Percentiles rank a stretch among this genome's conserved stretches.
phyloP scores from a whole-genome alignment of 2,797 vertebrate species.

The Sardinella longiceps region DNA sequence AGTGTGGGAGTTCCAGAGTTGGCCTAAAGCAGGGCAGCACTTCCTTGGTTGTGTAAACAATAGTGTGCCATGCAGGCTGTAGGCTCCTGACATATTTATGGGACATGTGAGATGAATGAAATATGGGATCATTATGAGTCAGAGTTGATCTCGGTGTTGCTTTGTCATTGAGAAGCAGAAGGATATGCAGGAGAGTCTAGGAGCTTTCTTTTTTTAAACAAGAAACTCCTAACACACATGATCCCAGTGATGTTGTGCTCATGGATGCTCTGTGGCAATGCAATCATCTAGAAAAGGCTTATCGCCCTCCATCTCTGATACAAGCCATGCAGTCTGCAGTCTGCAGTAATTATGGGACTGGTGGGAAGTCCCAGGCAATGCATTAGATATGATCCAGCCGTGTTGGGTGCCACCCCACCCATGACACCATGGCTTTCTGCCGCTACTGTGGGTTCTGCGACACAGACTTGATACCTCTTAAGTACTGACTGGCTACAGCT shows the following conservation, averaged over 20 bases:
- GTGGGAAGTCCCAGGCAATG: conserved; percentile 17
- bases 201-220: conserved; percentile 4
- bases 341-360: conserved; percentile 21
- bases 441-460: background rate
- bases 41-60: no score
- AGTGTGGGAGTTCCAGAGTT: no score
- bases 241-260: background rate
- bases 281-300: conserved; percentile 35
- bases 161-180: no score
- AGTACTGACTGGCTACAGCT: background rate
- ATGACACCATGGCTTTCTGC: background rate
- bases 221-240: conserved; percentile 24
- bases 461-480: conserved; percentile 15
- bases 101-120: no score
- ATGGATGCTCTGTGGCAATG: background rate
- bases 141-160: no score
- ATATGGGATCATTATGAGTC: no score
- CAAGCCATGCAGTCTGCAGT: conserved; percentile 32
- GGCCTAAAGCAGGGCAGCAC: no score
- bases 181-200: background rate
- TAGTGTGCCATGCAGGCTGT: no score
- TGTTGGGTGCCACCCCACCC: background rate
- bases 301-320: conserved; percentile 29
- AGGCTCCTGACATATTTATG: no score
- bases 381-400: background rate